Conservation (phyloP, 1,140 invertebrate species). For the Pseudoatta argentina region DNA sequence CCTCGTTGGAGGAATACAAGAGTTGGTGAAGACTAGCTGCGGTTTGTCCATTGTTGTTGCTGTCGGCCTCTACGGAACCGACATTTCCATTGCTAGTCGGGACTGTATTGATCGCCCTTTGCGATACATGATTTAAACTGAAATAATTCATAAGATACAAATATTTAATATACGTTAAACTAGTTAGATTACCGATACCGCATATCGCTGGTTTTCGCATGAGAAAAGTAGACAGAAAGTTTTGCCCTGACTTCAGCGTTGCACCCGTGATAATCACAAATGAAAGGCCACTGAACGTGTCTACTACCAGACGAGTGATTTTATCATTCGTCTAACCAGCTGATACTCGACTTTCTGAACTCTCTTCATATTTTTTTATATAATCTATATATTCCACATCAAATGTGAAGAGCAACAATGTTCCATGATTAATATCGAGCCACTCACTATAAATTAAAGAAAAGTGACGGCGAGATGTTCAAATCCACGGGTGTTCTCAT, state of each 20-base stretch:
- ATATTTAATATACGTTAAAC: neutral
- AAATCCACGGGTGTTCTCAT: conserved; percentile 69
- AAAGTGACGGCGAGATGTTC: conserved; percentile 68
- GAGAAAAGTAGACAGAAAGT: no score
- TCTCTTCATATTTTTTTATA: neutral
- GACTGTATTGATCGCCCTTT: conserved; percentile 75
- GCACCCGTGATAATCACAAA: neutral
- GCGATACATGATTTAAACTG: conserved; percentile 83
- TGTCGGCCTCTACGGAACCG: conserved; percentile 79
- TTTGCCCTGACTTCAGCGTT: neutral
- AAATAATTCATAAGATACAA: conserved; percentile 54
- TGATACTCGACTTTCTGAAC: neutral
- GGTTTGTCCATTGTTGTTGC: conserved; percentile 79
- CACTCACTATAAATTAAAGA: conserved; percentile 78
- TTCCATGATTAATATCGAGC: neutral
- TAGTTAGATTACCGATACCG: neutral
- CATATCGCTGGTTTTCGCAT: no score
- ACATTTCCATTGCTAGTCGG: conserved; percentile 75
- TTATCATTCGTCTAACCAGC: conserved; percentile 23
- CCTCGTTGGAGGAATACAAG: conserved; percentile 82
- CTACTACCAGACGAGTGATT: neutral
- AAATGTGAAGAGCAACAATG: neutral
- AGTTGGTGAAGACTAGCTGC: conserved; percentile 82
- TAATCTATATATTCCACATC: conserved; percentile 16
- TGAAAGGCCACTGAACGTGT: neutral